Evolutionary conservation across 2,888 invertebrate genomes (phyloP), one percentile per base, ranked within the genome.

Genomic region (Drosophila parthenogenetica): DNA sequence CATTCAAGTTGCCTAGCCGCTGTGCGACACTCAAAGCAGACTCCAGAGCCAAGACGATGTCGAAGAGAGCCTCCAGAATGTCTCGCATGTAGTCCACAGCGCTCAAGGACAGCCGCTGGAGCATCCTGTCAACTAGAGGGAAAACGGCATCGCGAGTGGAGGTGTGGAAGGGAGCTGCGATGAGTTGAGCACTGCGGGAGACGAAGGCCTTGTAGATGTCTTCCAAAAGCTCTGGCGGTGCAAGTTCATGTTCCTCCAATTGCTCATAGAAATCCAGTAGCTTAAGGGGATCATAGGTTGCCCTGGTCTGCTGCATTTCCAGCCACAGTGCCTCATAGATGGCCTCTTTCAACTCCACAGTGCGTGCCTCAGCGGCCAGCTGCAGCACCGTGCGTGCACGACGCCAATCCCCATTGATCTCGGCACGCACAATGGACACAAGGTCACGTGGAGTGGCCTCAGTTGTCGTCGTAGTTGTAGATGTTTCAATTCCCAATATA

Each of bases 301-400:
- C 76, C 16, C 57, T 69, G 32, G 75, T 77, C 14, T 63, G 70
- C 51, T 77, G 76, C 13, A 89, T 37, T 32, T 87, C 87, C 39
- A 76, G 64, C 89, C 90, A 89, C 11, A 90, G 40, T 0, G 77
- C 79, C 25, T 77, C 76, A 54, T 83, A 90, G 29, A 85, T 74
- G 19, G 82, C 80, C 35, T 69, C 72, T 19, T 79, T 80, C 1
- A 90, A 73, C 8, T 81, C 48, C 11, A 51, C 16, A 0, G 83
- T 79, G 13, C 63, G 75, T 0, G 72, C 63, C 25, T 61, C 14
- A 14, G 40, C 55, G 1, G 77, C 76, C 45, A 87, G 11, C 2
- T 70, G 46, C 3, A 84, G 49, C 7, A 81, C 70, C 1, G 51
- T 13, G 13, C 35, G 50, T 0, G 62, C 71, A 5, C 85, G 83